Conservation (phyloP, 2,888 invertebrate genomes). For the Drosophila subsilvestris region DNA sequence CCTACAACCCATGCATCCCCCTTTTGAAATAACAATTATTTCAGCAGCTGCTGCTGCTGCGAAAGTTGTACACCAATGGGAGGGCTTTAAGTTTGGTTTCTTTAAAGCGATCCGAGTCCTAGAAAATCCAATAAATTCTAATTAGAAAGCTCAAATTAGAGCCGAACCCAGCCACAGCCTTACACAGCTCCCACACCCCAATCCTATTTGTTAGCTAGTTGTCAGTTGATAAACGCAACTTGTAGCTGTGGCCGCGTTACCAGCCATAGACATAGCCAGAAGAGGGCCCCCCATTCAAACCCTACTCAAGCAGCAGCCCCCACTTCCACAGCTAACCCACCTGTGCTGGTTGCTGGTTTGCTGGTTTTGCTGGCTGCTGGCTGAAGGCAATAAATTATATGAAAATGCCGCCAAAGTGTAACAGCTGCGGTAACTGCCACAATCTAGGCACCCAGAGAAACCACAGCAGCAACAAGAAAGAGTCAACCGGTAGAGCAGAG, state of each 20-base stretch:
- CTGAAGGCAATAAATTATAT: conserved; percentile 74
- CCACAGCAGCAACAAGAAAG: conserved; percentile 51
- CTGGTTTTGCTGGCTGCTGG: conserved; percentile 43
- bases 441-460: conserved; percentile 6
- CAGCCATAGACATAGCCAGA: conserved; percentile 31
- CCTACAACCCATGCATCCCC: background rate
- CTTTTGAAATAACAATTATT: conserved; percentile 79
- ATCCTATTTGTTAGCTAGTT: conserved; percentile 61
- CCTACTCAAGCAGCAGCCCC: conserved; percentile 51
- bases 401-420: conserved; percentile 80
- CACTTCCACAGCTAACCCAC: conserved; percentile 3
- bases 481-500: conserved; percentile 44
- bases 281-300: conserved; percentile 35
- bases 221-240: conserved; percentile 76
- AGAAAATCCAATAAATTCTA: conserved; percentile 70
- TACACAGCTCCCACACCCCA: background rate
- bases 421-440: conserved; percentile 72
- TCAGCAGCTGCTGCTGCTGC: conserved; percentile 30
- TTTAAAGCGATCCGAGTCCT: conserved; percentile 31
- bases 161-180: conserved; percentile 24
- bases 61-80: background rate
- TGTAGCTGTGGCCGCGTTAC: conserved; percentile 69
- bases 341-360: conserved; percentile 40
- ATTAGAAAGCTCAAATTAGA: conserved; percentile 68
- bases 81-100: conserved; percentile 25